phyloP scores from a whole-genome alignment of 2,113 vertebrate species.

The Sitta europaea region DNA sequence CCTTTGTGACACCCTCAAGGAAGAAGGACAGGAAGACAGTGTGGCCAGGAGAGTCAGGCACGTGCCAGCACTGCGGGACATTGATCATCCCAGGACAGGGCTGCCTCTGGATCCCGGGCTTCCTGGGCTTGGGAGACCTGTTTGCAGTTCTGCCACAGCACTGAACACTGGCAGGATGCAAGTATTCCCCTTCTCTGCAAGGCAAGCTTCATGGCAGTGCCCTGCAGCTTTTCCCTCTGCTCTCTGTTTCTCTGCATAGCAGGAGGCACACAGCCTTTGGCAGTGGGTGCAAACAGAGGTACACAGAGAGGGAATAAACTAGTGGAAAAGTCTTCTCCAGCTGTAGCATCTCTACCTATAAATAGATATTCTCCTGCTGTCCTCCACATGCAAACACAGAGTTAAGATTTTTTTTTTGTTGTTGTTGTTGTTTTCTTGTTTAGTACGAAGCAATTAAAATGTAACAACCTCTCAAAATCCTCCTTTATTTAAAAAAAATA shows the following conservation, averaged over 20 bases:
- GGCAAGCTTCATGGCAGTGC: not conserved
- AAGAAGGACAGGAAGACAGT: not conserved
- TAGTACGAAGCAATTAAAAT: conserved; percentile 50
- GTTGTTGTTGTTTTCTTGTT: not conserved
- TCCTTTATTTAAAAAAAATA: conserved; percentile 43
- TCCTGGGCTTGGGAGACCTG: not conserved
- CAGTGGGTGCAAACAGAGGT: not conserved
- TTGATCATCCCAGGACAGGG: fast-evolving
- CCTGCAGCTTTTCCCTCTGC: not conserved
- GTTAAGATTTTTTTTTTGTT: not conserved
- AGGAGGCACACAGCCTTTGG: not conserved
- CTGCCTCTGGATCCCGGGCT: not conserved
- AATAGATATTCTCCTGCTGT: conserved; percentile 2
- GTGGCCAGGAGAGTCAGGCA: fast-evolving
- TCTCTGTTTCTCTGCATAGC: not conserved
- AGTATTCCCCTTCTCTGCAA: not conserved
- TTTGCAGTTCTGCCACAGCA: not conserved
- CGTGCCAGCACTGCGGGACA: fast-evolving
- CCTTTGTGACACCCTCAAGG: not conserved
- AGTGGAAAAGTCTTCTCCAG: conserved; percentile 14
- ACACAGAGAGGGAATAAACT: conserved; percentile 9
- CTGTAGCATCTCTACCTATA: not conserved
- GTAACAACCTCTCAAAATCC: conserved; percentile 24
- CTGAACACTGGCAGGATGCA: not conserved
- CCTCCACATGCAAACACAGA: conserved; percentile 13